These are phyloP conservation scores for Valencia hispanica DNA, from an alignment of 2,797 vertebrate genomes.

Conservation along the genomic window DNA sequence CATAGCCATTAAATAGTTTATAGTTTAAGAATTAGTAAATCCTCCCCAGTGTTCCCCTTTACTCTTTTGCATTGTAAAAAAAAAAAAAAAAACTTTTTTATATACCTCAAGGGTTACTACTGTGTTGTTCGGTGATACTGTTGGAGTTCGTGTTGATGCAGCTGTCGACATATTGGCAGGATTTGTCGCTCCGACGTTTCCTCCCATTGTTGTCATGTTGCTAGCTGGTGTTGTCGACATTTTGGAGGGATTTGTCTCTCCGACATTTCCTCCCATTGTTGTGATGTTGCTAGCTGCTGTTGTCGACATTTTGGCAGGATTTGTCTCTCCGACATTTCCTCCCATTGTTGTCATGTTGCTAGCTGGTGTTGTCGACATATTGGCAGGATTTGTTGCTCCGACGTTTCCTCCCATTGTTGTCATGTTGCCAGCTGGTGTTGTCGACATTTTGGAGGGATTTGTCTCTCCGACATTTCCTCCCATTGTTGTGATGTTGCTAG, in stretches of 20 bases:
- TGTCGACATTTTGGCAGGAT: background rate
- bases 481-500: rapidly evolving
- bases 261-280: no score
- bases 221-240: rapidly evolving
- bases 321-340: background rate
- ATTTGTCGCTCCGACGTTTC: background rate
- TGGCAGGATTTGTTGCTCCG: background rate
- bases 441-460: background rate
- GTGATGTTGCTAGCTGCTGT: rapidly evolving
- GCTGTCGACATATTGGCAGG: no score
- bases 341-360: background rate
- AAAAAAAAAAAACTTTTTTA: no score
- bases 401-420: no score
- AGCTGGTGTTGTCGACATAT: rapidly evolving
- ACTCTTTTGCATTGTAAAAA: background rate
- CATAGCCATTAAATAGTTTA: background rate
- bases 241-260: rapidly evolving
- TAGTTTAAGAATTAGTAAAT: background rate
- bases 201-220: background rate
- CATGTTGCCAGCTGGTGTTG: rapidly evolving
- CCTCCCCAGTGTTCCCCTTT: background rate
- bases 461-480: background rate
- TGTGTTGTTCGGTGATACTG: background rate
- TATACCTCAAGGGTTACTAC: slow-evolving; percentile 19
- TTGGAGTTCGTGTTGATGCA: background rate